Evolutionary conservation across 2,113 vertebrate genomes (phyloP).

Genomic region (Paramormyrops kingsleyae): DNA sequence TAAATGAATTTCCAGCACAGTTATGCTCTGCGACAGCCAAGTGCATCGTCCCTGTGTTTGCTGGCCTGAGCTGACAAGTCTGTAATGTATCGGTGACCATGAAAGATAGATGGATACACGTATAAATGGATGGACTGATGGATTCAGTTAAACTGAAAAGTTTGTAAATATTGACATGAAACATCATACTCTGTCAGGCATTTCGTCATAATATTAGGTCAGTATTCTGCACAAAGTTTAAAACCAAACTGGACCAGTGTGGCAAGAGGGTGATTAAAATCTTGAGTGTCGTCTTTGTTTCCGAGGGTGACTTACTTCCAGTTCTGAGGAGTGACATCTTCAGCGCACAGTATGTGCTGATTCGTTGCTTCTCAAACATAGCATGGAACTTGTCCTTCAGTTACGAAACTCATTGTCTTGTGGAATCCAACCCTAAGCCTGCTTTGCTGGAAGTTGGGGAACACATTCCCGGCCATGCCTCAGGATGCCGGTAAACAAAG

Average conservation of each 20-base stretch:
- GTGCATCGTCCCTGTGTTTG: not conserved
- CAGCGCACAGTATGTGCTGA: not conserved
- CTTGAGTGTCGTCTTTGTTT: not conserved
- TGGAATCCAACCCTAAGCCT: not conserved
- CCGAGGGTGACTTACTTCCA: not conserved
- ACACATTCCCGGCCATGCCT: not conserved
- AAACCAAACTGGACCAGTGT: not conserved
- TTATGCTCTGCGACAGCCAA: not conserved
- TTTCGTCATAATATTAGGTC: not conserved
- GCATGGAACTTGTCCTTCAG: not conserved
- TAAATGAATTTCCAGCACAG: not conserved
- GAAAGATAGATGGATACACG: not conserved
- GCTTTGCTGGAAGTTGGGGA: not conserved
- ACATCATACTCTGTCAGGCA: not conserved
- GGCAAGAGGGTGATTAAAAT: not conserved
- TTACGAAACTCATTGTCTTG: not conserved
- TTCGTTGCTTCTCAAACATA: not conserved
- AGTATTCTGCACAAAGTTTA: not conserved
- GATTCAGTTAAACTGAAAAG: not conserved
- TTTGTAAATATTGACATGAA: not conserved
- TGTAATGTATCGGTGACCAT: not conserved
- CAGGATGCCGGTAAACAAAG: not conserved
- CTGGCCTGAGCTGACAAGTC: not conserved
- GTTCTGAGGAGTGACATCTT: not conserved
- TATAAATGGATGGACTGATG: not conserved